phyloP scores from a whole-genome alignment of 2,888 invertebrate genomes.

The Eristalis intricaria region DNA sequence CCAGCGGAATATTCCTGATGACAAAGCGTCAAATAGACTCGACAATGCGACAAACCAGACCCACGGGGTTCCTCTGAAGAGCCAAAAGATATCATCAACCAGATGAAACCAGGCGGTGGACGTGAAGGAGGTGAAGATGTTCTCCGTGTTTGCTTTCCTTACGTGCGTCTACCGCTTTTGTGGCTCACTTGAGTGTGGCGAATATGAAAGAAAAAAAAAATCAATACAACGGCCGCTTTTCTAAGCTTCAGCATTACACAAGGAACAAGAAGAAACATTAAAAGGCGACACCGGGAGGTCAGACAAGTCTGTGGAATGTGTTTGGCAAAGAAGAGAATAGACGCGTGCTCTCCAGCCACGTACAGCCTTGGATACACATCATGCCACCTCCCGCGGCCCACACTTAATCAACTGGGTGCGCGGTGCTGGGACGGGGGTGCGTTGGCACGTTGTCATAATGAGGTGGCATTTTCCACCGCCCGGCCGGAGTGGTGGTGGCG shows the following conservation, averaged over 20 bases:
- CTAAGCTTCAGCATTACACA: background rate
- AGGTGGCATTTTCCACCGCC: background rate
- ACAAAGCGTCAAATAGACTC: background rate
- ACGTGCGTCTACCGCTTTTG: background rate
- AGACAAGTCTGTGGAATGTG: conserved; percentile 47
- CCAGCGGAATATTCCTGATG: background rate
- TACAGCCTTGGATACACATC: background rate
- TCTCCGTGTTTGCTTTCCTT: background rate
- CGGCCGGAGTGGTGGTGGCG: background rate
- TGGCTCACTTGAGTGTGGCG: background rate
- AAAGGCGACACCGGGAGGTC: background rate
- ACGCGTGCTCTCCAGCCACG: background rate
- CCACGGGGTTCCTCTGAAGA: background rate
- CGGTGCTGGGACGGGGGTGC: background rate
- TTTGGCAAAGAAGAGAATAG: conserved; percentile 26
- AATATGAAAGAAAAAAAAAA: background rate
- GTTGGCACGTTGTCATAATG: background rate
- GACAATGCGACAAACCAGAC: background rate
- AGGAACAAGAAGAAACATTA: background rate
- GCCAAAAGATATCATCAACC: background rate
- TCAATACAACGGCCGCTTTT: background rate
- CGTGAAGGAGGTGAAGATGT: background rate
- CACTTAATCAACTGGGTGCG: background rate
- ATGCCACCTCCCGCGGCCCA: too few species aligned
- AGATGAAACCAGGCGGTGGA: too few species aligned